Percentiles rank a stretch among this genome's conserved stretches.
These are phyloP conservation scores for Ailuropoda melanoleuca DNA, from an alignment of 2,113 vertebrate genomes.

Conservation along the genomic window DNA sequence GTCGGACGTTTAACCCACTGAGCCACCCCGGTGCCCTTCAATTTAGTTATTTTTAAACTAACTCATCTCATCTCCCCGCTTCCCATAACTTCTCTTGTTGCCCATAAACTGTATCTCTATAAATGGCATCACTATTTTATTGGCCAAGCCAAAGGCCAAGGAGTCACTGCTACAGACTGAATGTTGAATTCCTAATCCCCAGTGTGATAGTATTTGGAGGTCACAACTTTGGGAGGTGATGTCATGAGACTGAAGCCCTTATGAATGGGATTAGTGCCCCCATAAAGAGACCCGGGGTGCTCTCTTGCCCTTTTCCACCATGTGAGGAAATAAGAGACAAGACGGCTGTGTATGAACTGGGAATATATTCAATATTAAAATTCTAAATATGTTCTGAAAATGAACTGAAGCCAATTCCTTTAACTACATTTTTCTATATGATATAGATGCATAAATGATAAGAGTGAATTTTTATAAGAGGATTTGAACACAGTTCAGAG, in stretches of 20 bases:
- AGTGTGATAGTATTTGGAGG: background rate
- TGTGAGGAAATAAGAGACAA: background rate
- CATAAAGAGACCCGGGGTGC: background rate
- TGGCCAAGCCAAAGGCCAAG: background rate
- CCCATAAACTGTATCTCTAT: background rate
- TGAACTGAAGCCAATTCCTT: background rate
- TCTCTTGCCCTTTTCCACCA: background rate
- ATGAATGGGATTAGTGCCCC: background rate
- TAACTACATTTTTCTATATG: background rate
- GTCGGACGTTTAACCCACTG: background rate
- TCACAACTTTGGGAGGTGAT: background rate
- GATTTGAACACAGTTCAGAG: background rate
- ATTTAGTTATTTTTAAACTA: background rate
- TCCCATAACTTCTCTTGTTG: background rate
- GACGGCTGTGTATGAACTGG: background rate
- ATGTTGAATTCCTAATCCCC: background rate
- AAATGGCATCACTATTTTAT: background rate
- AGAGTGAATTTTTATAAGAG: background rate
- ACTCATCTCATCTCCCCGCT: background rate
- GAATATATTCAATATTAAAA: conserved; percentile 18
- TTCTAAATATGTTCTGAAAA: conserved; percentile 12
- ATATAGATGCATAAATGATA: background rate
- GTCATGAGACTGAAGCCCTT: background rate
- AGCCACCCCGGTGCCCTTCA: background rate
- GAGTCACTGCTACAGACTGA: background rate